Evolutionary conservation across 2,888 invertebrate genomes (phyloP), one percentile per base, ranked within the genome.

Genomic region (Synanthedon myopaeformis): DNA sequence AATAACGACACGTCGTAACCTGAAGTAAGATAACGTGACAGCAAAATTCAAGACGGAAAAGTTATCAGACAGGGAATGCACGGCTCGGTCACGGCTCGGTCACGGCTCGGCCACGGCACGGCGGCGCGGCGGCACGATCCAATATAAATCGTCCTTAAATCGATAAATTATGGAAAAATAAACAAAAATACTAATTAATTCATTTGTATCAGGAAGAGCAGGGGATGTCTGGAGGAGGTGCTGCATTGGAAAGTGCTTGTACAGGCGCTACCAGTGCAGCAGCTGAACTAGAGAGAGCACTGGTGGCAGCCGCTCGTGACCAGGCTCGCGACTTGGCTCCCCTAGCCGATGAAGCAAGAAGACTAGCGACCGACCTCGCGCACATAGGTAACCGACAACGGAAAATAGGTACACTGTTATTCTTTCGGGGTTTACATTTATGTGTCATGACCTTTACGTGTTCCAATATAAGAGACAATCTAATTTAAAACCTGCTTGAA

Each of bases 221-320:
- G 72, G 76, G 80, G 56, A 63, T 74, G 53, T 72, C 71, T 62
- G 74, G 81, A 52, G 69, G 79, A 70, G 72, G 83, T 59, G 88
- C 90, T 65, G 89, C 81, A 65, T 70, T 82, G 54, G 87, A 87
- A 58, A 87, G 90, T 80, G 89, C 91, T 76, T 90, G 84, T 79
- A 89, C 86, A 71, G 86, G 85, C 86, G 90, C 98, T 52, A 92
- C 94, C 57, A 91, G 93, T 67, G 95, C 96, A 49, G 96, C 96
- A 10, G 91, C 92, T 52, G 96, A 97, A 73, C 89, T 98, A 61
- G 92, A 92, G 66, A 91, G 92, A 59, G 92, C 94, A 52, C 90
- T 94, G 51, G 92, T 94, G 69, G 90, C 91, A 57, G 93, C 88
- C 51, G 87, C 87, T 58, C 73, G 86, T 42, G 82, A 86, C 63